Conservation (phyloP, 2,113 vertebrate species). For the Okapia johnstoni region DNA sequence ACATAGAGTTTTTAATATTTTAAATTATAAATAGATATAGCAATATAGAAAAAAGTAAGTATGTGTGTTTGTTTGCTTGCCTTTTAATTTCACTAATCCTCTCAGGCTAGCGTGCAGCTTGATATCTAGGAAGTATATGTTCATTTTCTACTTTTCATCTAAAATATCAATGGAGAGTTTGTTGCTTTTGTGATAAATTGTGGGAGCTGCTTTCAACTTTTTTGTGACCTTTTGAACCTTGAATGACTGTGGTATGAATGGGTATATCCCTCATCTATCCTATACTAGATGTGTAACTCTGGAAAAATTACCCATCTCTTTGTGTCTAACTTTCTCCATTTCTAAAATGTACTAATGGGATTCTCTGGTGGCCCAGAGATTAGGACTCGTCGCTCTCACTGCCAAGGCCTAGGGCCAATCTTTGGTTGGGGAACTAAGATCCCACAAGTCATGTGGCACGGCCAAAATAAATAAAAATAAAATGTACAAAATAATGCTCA, state of each 20-base stretch:
- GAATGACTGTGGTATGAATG: not conserved
- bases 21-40: not conserved
- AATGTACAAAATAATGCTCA: not conserved
- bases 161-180: not conserved
- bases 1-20: not conserved
- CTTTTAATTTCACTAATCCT: not conserved
- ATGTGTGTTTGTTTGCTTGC: not conserved
- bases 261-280: not conserved
- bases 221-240: not conserved
- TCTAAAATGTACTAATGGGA: not conserved
- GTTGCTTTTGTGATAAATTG: conserved; percentile 1
- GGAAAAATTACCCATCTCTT: not conserved
- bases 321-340: not conserved
- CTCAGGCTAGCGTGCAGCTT: not conserved
- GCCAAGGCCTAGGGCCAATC: not conserved
- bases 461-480: not conserved
- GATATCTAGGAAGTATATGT: not conserved
- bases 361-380: not conserved
- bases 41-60: not conserved
- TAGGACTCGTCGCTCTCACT: not conserved
- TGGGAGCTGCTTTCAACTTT: not conserved
- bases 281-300: not conserved
- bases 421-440: not conserved
- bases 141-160: not conserved
- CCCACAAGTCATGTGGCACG: not conserved